These are phyloP conservation scores for Chloebia gouldiae DNA, from an alignment of 2,113 vertebrate species.

Conservation along the genomic window DNA sequence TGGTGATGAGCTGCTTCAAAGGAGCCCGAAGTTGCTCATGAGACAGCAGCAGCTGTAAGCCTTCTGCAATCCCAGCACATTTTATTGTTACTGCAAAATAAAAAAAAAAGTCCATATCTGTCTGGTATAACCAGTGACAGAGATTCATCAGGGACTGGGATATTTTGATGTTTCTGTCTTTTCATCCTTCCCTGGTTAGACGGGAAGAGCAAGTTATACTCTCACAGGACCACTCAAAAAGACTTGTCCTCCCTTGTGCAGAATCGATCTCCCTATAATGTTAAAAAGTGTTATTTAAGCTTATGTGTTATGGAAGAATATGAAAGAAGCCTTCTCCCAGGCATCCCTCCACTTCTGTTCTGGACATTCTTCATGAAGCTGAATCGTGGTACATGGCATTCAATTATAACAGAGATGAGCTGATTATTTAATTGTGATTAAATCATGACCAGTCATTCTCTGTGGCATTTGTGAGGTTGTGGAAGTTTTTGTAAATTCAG, in stretches of 20 bases:
- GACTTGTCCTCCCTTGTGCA: background rate
- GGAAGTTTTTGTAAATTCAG: background rate
- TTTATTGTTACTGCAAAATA: slow-evolving; percentile 6
- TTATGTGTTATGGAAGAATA: background rate
- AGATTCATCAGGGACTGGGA: slow-evolving; percentile 30
- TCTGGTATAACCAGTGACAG: slow-evolving; percentile 30
- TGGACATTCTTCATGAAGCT: background rate
- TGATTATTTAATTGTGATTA: background rate
- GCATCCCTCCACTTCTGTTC: background rate
- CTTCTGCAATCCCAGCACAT: slow-evolving; percentile 42
- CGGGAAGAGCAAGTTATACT: background rate
- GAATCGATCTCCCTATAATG: background rate
- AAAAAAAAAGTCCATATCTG: background rate
- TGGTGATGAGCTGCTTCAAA: background rate
- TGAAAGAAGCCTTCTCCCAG: background rate
- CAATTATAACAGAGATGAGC: background rate
- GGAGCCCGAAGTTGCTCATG: background rate
- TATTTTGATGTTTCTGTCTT: slow-evolving; percentile 22
- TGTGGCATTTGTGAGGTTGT: accelerated
- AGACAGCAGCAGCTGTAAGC: slow-evolving; percentile 11
- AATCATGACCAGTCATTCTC: background rate
- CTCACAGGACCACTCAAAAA: background rate
- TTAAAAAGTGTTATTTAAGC: background rate
- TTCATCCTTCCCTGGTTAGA: slow-evolving; percentile 49
- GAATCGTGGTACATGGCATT: background rate